phyloP scores from a whole-genome alignment of 2,888 invertebrate species.

The Drosophila kuntzei region DNA sequence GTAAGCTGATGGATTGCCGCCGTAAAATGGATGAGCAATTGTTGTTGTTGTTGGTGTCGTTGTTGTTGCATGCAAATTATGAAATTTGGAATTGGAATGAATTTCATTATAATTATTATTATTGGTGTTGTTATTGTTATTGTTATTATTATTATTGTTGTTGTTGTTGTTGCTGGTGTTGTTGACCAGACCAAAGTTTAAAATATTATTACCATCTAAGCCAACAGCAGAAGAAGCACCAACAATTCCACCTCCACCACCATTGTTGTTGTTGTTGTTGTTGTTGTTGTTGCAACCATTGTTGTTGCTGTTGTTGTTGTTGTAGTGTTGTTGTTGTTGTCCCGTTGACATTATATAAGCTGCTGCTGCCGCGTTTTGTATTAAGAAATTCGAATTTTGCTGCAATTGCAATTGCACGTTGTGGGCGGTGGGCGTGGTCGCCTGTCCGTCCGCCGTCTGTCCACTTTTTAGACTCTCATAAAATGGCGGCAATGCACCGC shows the following conservation, averaged over 20 bases:
- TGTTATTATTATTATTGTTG: not conserved
- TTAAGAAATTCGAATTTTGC: slow-evolving; percentile 87
- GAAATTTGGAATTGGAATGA: slow-evolving; percentile 77
- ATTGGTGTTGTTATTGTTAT: not conserved
- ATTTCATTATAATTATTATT: slow-evolving; percentile 59
- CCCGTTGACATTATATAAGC: slow-evolving; percentile 87
- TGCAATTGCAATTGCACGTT: slow-evolving; percentile 38
- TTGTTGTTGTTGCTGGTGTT: slow-evolving; percentile 46
- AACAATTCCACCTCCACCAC: slow-evolving; percentile 86
- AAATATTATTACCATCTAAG: slow-evolving; percentile 84
- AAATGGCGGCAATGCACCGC: slow-evolving; percentile 94
- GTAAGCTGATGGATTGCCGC: slow-evolving; percentile 90
- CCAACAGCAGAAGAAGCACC: slow-evolving; percentile 51
- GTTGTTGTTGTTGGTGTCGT: not conserved
- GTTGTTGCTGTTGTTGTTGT: slow-evolving; percentile 86
- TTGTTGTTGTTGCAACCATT: slow-evolving; percentile 20
- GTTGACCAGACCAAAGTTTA: slow-evolving; percentile 80
- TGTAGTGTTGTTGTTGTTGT: slow-evolving; percentile 83
- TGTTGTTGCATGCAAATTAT: slow-evolving; percentile 42
- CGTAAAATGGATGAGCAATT: slow-evolving; percentile 74
- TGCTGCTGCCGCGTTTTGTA: slow-evolving; percentile 88
- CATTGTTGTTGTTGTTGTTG: slow-evolving; percentile 85
- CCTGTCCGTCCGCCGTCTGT: slow-evolving; percentile 86
- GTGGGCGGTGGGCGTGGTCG: slow-evolving; percentile 45
- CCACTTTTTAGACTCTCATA: slow-evolving; percentile 94